Conservation (phyloP, 2,888 invertebrate species). For the Bunonema sp. region DNA sequence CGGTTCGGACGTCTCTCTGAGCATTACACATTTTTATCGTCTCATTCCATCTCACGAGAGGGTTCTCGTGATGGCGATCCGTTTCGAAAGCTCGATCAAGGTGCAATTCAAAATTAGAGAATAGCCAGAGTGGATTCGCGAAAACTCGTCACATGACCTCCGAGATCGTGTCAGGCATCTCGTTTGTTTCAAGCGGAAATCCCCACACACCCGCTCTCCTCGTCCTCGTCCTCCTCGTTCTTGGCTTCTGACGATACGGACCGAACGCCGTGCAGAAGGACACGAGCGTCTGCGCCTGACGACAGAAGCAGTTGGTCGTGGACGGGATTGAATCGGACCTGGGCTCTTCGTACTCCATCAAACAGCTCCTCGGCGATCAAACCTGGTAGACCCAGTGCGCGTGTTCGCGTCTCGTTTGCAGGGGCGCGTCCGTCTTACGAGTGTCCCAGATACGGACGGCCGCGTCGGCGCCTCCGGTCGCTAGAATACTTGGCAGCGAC, state of each 20-base stretch:
- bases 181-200: too few species aligned
- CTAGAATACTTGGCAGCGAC: slow-evolving; percentile 72
- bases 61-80: too few species aligned
- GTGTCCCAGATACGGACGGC: slow-evolving; percentile 89
- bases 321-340: slow-evolving; percentile 76
- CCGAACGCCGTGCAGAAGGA: slow-evolving; percentile 1
- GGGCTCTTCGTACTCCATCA: neutral
- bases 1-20: neutral
- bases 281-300: slow-evolving; percentile 71
- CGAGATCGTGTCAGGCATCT: too few species aligned
- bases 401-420: slow-evolving; percentile 55
- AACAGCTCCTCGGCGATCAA: neutral
- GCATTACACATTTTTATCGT: too few species aligned
- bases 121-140: too few species aligned
- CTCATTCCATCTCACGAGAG: too few species aligned
- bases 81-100: too few species aligned
- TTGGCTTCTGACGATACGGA: slow-evolving; percentile 1
- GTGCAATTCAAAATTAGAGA: too few species aligned
- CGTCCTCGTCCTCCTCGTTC: slow-evolving; percentile 3
- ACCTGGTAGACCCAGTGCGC: slow-evolving; percentile 50
- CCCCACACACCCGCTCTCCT: too few species aligned
- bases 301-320: slow-evolving; percentile 84
- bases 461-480: slow-evolving; percentile 86
- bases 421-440: slow-evolving; percentile 57
- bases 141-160: too few species aligned